phyloP scores from a whole-genome alignment of 2,113 vertebrate genomes.

The Channa argus region DNA sequence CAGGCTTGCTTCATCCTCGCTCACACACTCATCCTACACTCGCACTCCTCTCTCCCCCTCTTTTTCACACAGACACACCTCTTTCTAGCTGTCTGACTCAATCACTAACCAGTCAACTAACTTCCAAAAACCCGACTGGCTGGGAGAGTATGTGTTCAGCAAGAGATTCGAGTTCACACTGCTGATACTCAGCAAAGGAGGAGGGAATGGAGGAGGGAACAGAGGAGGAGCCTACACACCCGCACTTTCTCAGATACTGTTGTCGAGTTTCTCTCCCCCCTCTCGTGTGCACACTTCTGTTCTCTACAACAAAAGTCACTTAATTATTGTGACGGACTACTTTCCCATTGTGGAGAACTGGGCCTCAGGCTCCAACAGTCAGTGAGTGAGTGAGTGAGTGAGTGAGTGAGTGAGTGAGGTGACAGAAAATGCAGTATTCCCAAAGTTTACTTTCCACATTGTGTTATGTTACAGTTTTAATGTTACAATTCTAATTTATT shows the following conservation, averaged over 20 bases:
- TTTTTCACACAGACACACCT: neutral
- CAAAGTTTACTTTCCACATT: neutral
- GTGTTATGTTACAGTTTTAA: too few species aligned
- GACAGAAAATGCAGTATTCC: conserved; percentile 3
- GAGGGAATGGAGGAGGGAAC: conserved; percentile 1
- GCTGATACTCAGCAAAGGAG: too few species aligned
- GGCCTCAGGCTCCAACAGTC: neutral
- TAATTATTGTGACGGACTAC: conserved; percentile 29
- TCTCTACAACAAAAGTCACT: conserved; percentile 41
- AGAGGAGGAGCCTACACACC: conserved; percentile 56
- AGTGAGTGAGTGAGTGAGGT: conserved; percentile 1
- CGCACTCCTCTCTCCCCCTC: conserved; percentile 13
- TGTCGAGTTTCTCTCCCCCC: conserved; percentile 6
- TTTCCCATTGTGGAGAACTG: neutral
- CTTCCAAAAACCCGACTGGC: neutral
- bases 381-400: conserved; percentile 25
- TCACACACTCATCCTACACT: conserved; percentile 53
- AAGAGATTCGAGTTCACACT: too few species aligned
- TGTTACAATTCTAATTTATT: too few species aligned
- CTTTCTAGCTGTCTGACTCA: neutral
- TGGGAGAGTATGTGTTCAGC: neutral
- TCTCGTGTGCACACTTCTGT: conserved; percentile 6
- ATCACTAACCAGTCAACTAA: neutral
- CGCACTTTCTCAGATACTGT: conserved; percentile 17
- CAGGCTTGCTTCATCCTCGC: conserved; percentile 63